Base-by-base conservation (phyloP, 2,888 invertebrate genomes). In the Drosophila parthenogenetica region DNA sequence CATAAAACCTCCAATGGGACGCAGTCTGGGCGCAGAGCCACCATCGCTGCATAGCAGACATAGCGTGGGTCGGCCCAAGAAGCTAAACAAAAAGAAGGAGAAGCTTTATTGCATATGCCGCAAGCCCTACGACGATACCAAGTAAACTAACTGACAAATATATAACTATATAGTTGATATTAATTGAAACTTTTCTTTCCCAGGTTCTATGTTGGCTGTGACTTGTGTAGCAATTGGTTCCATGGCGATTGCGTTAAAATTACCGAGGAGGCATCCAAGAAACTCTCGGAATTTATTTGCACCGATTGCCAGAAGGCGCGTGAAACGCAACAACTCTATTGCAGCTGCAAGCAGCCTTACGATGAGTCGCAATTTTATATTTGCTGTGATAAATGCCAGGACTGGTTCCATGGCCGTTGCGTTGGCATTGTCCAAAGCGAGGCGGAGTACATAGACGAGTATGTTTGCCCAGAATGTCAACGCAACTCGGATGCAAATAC, bases 311-410 rank as follows among this genome's bases (percentile, higher is more conserved):
- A 95, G 66, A 96, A 96, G 81, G 97, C 97, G 2, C 94, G 95
- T 77, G 97, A 97, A 87, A 96, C 97, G 0, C 96, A 98, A 91
- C 98, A 98, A 91, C 94, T 99, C 14, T 99, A 98, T 93, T 99
- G 99, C 92, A 94, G 99, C 51, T 99, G 99, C 92, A 95, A 96
- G 87, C 98, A 98, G 91, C 98, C 98, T 13, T 99, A 99, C 91
- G 98, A 99, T 93, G 98, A 98, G 93, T 97, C 98, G 90, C 98
- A 98, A 92, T 99, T 99, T 94, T 99, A 99, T 93, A 98, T 99
- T 90, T 99, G 98, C 91, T 99, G 99, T 92, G 99, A 99, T 93
- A 95, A 96, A 74, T 99, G 99, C 92, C 98, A 99, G 92, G 99
- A 98, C 93, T 99, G 99, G 99, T 99, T 98, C 93, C 99, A 99